A percentile compares a stretch with the other conserved stretches of the same genome.
Conservation (phyloP, 1,140 invertebrate species). For the Anthonomus grandis region DNA sequence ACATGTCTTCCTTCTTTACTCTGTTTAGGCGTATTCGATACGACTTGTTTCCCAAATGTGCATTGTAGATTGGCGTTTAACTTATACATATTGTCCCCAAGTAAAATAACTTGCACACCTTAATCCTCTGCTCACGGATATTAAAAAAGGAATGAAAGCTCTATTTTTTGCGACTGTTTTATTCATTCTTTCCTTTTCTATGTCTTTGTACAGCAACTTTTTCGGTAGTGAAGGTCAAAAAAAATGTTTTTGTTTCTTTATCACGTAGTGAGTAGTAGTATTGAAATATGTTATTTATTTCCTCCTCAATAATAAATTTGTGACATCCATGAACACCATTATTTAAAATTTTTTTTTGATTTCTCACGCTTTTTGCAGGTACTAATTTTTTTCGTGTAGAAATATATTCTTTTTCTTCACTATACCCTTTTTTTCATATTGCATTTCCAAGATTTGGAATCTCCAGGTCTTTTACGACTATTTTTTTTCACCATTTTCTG, state of each 20-base stretch:
- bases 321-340: neutral
- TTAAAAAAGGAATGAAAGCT: neutral
- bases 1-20: neutral
- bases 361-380: too few species aligned
- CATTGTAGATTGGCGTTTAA: too few species aligned
- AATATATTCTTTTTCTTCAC: neutral
- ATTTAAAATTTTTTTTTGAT: neutral
- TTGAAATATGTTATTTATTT: neutral
- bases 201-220: neutral
- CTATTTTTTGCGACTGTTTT: too few species aligned
- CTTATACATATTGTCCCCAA: too few species aligned
- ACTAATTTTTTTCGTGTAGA: neutral
- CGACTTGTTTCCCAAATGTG: neutral
- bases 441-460: neutral
- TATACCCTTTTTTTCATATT: too few species aligned
- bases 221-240: neutral
- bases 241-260: neutral
- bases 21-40: neutral
- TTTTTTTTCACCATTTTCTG: neutral
- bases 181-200: too few species aligned
- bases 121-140: neutral
- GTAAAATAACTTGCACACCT: neutral
- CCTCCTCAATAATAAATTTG: neutral
- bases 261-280: neutral
- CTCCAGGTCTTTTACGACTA: neutral